Base-by-base conservation (phyloP, 2,113 vertebrate genomes). In the Smithornis capensis region DNA sequence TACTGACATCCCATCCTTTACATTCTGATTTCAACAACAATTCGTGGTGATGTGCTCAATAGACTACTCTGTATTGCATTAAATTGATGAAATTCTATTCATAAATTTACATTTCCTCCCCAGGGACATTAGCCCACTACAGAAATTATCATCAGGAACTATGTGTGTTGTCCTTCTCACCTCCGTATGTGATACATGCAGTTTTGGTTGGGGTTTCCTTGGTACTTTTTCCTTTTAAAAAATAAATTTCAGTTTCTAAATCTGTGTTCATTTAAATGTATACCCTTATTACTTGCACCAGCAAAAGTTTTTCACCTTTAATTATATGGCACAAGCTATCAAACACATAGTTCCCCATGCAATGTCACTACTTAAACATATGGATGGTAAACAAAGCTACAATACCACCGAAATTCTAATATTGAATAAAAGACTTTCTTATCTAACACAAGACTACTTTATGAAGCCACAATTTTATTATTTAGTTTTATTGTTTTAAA, bases 401-500 rank as follows among this genome's bases (percentile, higher is more conserved):
- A 87, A 70, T 67, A 76, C 45, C 62, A 62, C 82, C n/a, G 21
- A 37, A 85, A 92, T 75, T 74, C 49, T 82, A 80, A 82, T 78
- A 87, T 6, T 68, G 81, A 84, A 82, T 88, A 87, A 91, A 90
- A 92, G 33, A 40, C 64, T 86, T 83, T 21, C 79, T 91, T 93
- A 93, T 82, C 90, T 91, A 90, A 90, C 92, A 91, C 2, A 14
- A 92, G 89, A 59, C 76, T 94, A 35, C 56, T 87, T 78, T 89
- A 92, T 38, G 73, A 94, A 91, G 79, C 64, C 92, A 89, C 84
- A 65, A 65, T 91, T 97, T 93, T 96, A 93, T 97, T 97, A 95
- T 96, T 95, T 92, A 96, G 93, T 94, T 96, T 97, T 97, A 97
- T 96, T 96, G 95, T 89, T 97, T 96, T 94, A 95, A 96, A 97